These are phyloP conservation scores for Picathartes gymnocephalus DNA, from an alignment of 2,113 vertebrate species.

Conservation along the genomic window DNA sequence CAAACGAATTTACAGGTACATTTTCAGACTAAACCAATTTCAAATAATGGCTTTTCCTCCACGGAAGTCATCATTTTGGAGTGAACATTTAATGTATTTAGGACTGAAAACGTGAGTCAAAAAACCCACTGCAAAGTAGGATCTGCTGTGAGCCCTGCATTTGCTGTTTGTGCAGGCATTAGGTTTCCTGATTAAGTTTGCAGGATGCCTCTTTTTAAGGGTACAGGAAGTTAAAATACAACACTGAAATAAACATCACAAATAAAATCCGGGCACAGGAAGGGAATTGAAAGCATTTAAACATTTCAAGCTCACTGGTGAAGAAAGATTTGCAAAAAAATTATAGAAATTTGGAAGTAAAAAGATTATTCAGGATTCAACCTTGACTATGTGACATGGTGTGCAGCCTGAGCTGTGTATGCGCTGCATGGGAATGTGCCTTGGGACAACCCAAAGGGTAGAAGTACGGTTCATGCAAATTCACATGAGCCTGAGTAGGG, in stretches of 20 bases:
- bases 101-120: not conserved
- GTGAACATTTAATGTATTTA: not conserved
- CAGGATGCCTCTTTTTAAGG: not conserved
- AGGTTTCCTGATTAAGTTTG: not conserved
- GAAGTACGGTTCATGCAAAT: not conserved
- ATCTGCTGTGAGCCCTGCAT: not conserved
- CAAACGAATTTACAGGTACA: not conserved
- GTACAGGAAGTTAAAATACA: not conserved
- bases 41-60: not conserved
- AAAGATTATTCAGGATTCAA: not conserved
- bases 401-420: not conserved
- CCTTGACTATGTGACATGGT: not conserved
- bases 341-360: not conserved
- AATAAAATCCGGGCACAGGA: not conserved
- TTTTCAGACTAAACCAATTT: not conserved
- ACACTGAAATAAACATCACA: not conserved
- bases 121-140: not conserved
- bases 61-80: not conserved
- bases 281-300: not conserved
- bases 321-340: not conserved
- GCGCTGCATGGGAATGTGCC: not conserved
- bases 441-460: not conserved
- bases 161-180: not conserved
- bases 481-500: not conserved
- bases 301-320: not conserved